A percentile compares a stretch with the other conserved stretches of the same genome.
phyloP scores from a whole-genome alignment of 2,113 vertebrate genomes.

The Nymphicus hollandicus region DNA sequence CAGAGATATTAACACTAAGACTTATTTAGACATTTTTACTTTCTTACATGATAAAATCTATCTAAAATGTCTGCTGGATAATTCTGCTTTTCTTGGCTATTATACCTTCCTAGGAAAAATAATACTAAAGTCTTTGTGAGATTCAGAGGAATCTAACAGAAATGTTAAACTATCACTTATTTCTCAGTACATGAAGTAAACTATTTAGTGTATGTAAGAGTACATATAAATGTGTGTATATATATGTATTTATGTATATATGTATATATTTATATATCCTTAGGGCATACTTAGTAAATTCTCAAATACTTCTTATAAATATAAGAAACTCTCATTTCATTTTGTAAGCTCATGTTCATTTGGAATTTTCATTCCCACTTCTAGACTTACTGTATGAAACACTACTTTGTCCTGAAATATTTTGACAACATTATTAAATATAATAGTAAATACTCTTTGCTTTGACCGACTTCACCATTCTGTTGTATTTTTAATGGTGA shows the following conservation, averaged over 20 bases:
- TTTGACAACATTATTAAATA: background rate
- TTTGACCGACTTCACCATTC: background rate
- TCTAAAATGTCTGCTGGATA: background rate
- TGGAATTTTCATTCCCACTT: background rate
- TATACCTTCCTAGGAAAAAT: background rate
- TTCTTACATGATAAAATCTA: background rate
- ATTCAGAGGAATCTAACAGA: background rate
- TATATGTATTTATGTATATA: background rate
- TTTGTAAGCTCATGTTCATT: background rate
- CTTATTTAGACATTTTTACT: background rate
- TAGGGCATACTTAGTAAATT: background rate
- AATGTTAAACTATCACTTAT: background rate
- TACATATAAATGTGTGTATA: background rate
- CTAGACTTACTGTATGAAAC: background rate
- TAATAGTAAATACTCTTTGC: background rate
- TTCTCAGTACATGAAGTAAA: background rate
- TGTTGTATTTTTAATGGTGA: background rate
- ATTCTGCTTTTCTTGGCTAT: background rate
- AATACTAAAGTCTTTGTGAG: background rate
- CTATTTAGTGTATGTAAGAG: background rate
- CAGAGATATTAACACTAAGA: background rate
- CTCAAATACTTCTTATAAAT: background rate
- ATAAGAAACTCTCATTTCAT: background rate
- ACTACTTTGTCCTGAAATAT: background rate
- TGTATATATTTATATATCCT: background rate